Conservation (phyloP, 2,113 vertebrate genomes). For the Podocnemis expansa region DNA sequence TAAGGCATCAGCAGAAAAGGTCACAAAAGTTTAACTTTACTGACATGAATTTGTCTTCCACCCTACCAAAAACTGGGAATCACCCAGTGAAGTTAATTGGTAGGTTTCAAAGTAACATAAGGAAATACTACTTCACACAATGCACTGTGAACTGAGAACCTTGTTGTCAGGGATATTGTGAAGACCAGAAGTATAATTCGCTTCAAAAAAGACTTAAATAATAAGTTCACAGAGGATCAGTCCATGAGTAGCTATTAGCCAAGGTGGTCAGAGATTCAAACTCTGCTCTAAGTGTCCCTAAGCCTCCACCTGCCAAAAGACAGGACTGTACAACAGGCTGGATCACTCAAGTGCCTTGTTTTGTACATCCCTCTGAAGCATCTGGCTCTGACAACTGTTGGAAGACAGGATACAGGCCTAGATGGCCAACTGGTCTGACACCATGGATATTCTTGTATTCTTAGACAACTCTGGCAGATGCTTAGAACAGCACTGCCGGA, state of each 20-base stretch:
- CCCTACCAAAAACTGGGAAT: not conserved
- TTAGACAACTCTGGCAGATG: not conserved
- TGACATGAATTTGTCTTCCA: not conserved
- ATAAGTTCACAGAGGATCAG: not conserved
- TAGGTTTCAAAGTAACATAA: not conserved
- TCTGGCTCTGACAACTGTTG: not conserved
- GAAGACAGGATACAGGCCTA: not conserved
- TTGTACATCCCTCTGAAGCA: not conserved
- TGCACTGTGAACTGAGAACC: not conserved
- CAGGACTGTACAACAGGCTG: not conserved
- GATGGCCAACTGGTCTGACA: not conserved
- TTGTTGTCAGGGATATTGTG: not conserved
- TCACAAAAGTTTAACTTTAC: not conserved
- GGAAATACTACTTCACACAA: not conserved
- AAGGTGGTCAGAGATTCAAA: not conserved
- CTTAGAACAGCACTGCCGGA: not conserved
- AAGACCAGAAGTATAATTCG: not conserved
- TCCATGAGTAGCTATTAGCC: not conserved
- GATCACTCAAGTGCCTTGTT: not conserved
- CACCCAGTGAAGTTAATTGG: not conserved
- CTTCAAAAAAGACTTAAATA: not conserved
- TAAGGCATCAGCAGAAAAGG: not conserved
- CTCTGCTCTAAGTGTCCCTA: not conserved
- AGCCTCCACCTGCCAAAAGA: not conserved
- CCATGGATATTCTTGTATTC: not conserved